These are phyloP conservation scores for Carposina sasakii DNA, from an alignment of 1,140 invertebrate species.

Conservation along the genomic window DNA sequence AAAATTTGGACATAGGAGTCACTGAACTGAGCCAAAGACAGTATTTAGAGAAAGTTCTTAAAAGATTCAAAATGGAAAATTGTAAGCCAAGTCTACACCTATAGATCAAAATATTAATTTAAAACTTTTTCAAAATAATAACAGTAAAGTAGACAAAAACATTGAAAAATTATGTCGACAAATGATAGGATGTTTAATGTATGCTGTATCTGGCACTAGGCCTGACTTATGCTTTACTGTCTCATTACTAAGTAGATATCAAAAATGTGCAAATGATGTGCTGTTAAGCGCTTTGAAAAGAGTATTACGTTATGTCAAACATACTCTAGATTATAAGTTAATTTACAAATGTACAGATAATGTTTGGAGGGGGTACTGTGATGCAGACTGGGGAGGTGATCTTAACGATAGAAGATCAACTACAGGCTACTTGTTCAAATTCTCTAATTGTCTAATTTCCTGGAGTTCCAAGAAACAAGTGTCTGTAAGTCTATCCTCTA, in stretches of 20 bases:
- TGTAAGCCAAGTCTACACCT: slow-evolving; percentile 5
- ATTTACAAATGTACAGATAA: slow-evolving; percentile 9
- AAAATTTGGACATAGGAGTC: slow-evolving; percentile 22
- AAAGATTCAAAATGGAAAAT: slow-evolving; percentile 24
- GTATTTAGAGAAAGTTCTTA: slow-evolving; percentile 31
- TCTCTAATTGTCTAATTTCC: slow-evolving; percentile 22
- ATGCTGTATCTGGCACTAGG: slow-evolving; percentile 31
- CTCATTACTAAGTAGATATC: slow-evolving; percentile 34
- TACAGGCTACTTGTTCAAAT: slow-evolving; percentile 36
- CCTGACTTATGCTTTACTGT: slow-evolving; percentile 32
- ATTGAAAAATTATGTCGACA: slow-evolving; percentile 18
- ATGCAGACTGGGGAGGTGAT: slow-evolving; percentile 47
- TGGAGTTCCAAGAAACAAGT: slow-evolving; percentile 44
- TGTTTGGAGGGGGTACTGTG: slow-evolving; percentile 12
- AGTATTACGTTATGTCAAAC: slow-evolving; percentile 38
- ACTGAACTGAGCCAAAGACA: slow-evolving; percentile 23
- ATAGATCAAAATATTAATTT: slow-evolving; percentile 3
- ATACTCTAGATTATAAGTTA: slow-evolving; percentile 24
- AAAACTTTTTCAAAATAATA: not conserved
- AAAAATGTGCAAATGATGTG: slow-evolving; percentile 23
- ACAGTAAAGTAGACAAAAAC: not conserved
- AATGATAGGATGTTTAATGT: slow-evolving; percentile 36
- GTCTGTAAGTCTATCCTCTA: slow-evolving; percentile 36
- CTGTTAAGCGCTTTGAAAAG: slow-evolving; percentile 29
- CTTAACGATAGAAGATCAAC: slow-evolving; percentile 34